Conservation (phyloP, 2,797 vertebrate species). For the Tarsius wallacei region DNA sequence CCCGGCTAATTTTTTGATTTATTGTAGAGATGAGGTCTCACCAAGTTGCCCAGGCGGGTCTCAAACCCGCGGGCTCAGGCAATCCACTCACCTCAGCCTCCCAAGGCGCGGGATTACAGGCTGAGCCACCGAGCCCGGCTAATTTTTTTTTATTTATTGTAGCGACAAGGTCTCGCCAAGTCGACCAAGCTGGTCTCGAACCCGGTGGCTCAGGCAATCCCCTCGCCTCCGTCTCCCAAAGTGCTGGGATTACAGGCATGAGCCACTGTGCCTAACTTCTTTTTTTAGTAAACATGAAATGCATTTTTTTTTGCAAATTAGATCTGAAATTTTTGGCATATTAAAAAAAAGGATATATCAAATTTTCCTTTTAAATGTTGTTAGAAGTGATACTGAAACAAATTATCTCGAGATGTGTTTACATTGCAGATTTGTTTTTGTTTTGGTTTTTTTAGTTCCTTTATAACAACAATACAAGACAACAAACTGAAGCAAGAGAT, state of each 20-base stretch:
- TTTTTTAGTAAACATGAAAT: too few relatives aligned
- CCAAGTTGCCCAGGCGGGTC: too few relatives aligned
- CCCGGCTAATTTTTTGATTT: too few relatives aligned
- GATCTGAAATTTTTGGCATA: constrained; percentile 60
- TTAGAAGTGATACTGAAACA: constrained; percentile 26
- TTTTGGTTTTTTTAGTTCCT: constrained; percentile 93
- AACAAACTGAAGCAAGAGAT: constrained; percentile 98
- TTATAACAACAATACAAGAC: constrained; percentile 99
- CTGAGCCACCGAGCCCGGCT: not conserved
- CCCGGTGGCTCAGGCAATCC: not conserved
- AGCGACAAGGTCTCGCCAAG: not conserved
- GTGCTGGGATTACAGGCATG: not conserved
- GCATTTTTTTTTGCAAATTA: not conserved
- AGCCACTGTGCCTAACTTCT: not conserved
- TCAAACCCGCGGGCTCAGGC: too few relatives aligned
- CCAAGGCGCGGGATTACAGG: not conserved
- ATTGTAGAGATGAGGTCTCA: too few relatives aligned
- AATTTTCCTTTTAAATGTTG: constrained; percentile 12
- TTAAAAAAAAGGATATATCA: not conserved
- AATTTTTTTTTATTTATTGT: not conserved
- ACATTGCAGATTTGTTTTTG: constrained; percentile 70
- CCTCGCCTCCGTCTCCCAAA: not conserved
- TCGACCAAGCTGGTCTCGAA: not conserved
- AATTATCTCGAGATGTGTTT: not conserved
- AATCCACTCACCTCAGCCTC: not conserved